Evolutionary conservation across 2,888 invertebrate species (phyloP).

Genomic region (Thera britannica): DNA sequence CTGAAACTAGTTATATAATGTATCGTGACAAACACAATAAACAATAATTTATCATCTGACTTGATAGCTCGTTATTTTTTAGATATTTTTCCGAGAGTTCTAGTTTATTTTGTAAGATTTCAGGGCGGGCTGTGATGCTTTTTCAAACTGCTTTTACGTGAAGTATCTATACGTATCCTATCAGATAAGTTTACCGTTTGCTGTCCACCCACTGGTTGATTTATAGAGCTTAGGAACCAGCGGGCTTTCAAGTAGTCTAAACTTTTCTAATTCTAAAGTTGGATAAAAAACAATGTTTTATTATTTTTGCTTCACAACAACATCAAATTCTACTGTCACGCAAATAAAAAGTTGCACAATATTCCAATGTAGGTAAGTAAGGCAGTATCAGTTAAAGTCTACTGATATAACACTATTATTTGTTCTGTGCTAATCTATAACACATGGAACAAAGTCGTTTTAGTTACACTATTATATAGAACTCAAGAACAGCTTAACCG

Average conservation of each 20-base stretch:
- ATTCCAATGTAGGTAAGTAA: neutral
- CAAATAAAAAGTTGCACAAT: neutral
- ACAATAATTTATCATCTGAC: slow-evolving; percentile 10
- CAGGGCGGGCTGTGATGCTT: slow-evolving; percentile 22
- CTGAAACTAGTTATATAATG: slow-evolving; percentile 5
- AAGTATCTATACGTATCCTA: slow-evolving; percentile 38
- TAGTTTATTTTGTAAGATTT: slow-evolving; percentile 11
- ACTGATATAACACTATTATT: no score
- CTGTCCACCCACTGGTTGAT: slow-evolving; percentile 67
- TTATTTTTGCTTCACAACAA: neutral
- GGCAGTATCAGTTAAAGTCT: no score
- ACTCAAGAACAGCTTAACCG: no score
- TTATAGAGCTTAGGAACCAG: slow-evolving; percentile 56
- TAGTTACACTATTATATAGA: no score
- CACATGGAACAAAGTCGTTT: no score
- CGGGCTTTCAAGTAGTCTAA: slow-evolving; percentile 44
- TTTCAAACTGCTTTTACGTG: slow-evolving; percentile 29
- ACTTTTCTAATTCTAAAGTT: slow-evolving; percentile 42
- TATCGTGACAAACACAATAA: slow-evolving; percentile 16
- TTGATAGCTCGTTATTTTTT: slow-evolving; percentile 16
- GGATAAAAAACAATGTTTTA: neutral
- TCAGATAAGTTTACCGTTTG: slow-evolving; percentile 57
- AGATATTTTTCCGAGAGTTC: neutral
- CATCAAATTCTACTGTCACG: neutral
- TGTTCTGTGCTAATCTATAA: no score